A percentile compares a stretch with the other conserved stretches of the same genome.
Conservation (phyloP, 2,888 invertebrate species). For the Mythimna vitellina region DNA sequence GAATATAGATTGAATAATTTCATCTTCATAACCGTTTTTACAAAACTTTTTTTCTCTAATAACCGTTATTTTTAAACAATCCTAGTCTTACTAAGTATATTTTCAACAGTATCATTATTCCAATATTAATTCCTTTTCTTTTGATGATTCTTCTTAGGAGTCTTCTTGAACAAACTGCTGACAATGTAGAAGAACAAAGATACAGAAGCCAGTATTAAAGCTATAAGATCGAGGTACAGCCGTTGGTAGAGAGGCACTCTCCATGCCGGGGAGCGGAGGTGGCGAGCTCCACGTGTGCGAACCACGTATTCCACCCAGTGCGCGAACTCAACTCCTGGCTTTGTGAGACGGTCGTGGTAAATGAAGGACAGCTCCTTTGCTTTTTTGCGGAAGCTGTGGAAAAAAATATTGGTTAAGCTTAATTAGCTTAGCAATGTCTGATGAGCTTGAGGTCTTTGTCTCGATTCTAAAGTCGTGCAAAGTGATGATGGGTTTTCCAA, state of each 20-base stretch:
- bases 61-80: not conserved
- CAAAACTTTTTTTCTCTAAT: too few relatives aligned
- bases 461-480: too few relatives aligned
- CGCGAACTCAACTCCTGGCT: constrained; percentile 90
- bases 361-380: constrained; percentile 67
- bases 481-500: too few relatives aligned
- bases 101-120: not conserved
- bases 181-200: constrained; percentile 1
- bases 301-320: constrained; percentile 93
- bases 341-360: constrained; percentile 83
- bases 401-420: not conserved
- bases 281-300: constrained; percentile 88
- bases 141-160: constrained; percentile 22
- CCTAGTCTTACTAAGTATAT: not conserved
- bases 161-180: constrained; percentile 21
- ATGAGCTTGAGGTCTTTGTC: too few relatives aligned
- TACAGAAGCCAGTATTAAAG: constrained; percentile 43
- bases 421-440: too few relatives aligned
- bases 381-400: constrained; percentile 66
- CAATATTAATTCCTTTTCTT: constrained; percentile 46
- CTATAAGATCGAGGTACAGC: constrained; percentile 75
- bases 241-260: constrained; percentile 71
- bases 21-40: not conserved
- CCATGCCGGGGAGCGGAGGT: constrained; percentile 78
- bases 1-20: too few relatives aligned